phyloP scores from a whole-genome alignment of 2,113 vertebrate genomes.

The Tympanuchus pallidicinctus region DNA sequence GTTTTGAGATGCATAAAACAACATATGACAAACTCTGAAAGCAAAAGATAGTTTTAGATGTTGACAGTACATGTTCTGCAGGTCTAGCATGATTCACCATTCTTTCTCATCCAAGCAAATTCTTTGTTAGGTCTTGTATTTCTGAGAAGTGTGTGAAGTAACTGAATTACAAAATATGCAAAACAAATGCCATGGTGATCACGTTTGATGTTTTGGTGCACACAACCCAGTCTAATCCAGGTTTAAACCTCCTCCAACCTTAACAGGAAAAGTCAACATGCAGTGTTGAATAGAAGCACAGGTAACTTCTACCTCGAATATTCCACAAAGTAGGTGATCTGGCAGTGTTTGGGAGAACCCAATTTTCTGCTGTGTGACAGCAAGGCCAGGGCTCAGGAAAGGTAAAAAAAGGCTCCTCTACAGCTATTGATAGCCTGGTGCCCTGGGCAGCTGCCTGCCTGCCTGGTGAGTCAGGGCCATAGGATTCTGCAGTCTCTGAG shows the following conservation, averaged over 20 bases:
- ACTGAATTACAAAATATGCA: not conserved
- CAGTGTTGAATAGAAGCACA: not conserved
- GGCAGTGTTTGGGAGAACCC: not conserved
- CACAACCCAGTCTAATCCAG: not conserved
- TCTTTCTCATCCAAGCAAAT: not conserved
- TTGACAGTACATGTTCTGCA: not conserved
- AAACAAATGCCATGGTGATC: slow-evolving; percentile 1
- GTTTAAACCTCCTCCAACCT: not conserved
- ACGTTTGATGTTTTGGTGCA: slow-evolving; percentile 8
- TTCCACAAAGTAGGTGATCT: not conserved
- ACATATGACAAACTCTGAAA: not conserved
- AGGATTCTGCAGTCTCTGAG: not conserved
- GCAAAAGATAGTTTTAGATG: not conserved
- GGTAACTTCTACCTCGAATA: not conserved
- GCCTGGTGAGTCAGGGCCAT: not conserved
- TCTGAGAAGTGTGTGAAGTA: slow-evolving; percentile 14
- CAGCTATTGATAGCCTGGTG: not conserved
- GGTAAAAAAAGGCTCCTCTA: not conserved
- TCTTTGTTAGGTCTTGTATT: slow-evolving; percentile 49
- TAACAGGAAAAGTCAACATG: not conserved
- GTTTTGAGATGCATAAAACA: not conserved
- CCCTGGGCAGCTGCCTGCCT: not conserved
- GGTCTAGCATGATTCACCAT: slow-evolving; percentile 26
- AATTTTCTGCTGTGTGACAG: not conserved
- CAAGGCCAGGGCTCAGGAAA: not conserved